phyloP scores from a whole-genome alignment of 2,797 vertebrate species.

The Alcedo atthis region DNA sequence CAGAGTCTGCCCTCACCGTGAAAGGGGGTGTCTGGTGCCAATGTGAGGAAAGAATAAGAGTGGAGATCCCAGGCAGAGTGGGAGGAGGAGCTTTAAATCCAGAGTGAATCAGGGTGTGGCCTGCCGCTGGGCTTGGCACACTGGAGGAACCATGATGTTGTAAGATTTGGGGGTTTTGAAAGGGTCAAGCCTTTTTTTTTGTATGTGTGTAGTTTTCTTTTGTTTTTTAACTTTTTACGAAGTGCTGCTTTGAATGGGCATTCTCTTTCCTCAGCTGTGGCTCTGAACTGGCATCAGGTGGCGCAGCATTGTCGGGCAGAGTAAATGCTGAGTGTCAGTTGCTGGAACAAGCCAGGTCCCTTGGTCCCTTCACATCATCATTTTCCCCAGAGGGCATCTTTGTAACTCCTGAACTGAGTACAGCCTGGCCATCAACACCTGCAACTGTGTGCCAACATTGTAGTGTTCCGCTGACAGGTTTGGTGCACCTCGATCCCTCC shows the following conservation, averaged over 20 bases:
- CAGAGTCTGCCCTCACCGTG: rapidly evolving
- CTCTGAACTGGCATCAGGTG: rapidly evolving
- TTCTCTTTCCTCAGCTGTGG: not conserved
- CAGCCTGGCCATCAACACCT: rapidly evolving
- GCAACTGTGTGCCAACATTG: not conserved
- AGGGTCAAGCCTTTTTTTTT: not conserved
- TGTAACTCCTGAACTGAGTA: no score
- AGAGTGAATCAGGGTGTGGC: rapidly evolving
- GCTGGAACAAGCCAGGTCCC: not conserved
- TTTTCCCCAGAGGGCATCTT: rapidly evolving
- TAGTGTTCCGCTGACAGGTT: rapidly evolving
- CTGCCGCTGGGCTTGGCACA: not conserved
- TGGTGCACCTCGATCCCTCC: rapidly evolving
- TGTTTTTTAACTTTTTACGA: not conserved
- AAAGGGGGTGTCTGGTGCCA: not conserved
- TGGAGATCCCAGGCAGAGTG: rapidly evolving
- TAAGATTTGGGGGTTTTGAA: not conserved
- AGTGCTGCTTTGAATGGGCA: rapidly evolving
- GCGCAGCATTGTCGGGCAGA: rapidly evolving
- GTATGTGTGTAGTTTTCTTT: no score
- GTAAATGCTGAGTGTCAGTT: rapidly evolving
- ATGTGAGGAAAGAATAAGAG: not conserved
- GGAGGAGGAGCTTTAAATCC: not conserved
- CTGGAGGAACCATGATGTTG: not conserved
- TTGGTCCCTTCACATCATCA: rapidly evolving